phyloP scores from a whole-genome alignment of 2,888 invertebrate species.

The Pseudoips prasinana region DNA sequence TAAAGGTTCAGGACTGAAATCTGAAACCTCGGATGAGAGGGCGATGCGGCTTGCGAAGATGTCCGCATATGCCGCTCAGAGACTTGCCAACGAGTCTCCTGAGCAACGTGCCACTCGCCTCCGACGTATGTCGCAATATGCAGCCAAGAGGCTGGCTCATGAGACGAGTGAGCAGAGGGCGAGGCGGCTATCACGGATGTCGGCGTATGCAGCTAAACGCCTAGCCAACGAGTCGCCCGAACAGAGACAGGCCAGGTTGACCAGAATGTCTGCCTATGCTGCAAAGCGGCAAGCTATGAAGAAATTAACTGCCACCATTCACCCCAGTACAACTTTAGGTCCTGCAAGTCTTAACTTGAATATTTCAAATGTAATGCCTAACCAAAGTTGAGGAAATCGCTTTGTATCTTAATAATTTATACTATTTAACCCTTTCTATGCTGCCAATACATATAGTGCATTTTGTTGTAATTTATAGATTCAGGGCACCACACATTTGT shows the following conservation, averaged over 20 bases:
- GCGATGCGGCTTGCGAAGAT: constrained; percentile 63
- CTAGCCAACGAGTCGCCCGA: constrained; percentile 68
- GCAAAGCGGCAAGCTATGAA: constrained; percentile 63
- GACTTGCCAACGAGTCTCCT: constrained; percentile 67
- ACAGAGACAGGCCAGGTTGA: constrained; percentile 57
- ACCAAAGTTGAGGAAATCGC: constrained; percentile 44
- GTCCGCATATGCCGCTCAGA: constrained; percentile 72
- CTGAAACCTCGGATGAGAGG: constrained; percentile 60
- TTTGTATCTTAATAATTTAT: too few species aligned
- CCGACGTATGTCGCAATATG: constrained; percentile 72
- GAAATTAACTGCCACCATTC: constrained; percentile 26
- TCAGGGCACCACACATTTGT: too few species aligned
- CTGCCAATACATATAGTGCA: too few species aligned
- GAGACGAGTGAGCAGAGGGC: constrained; percentile 68
- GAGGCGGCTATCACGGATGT: constrained; percentile 66
- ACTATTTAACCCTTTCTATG: too few species aligned
- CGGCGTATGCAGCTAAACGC: constrained; percentile 68
- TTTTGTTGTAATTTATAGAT: too few species aligned
- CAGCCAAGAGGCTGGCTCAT: constrained; percentile 60
- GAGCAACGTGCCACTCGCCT: constrained; percentile 62
- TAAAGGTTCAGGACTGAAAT: constrained; percentile 38
- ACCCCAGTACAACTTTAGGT: constrained; percentile 1
- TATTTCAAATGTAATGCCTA: constrained; percentile 21
- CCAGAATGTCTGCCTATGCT: constrained; percentile 72
- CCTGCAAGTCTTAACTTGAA: constrained; percentile 15